Conservation (phyloP, 2,888 invertebrate genomes). For the Arctia plantaginis region DNA sequence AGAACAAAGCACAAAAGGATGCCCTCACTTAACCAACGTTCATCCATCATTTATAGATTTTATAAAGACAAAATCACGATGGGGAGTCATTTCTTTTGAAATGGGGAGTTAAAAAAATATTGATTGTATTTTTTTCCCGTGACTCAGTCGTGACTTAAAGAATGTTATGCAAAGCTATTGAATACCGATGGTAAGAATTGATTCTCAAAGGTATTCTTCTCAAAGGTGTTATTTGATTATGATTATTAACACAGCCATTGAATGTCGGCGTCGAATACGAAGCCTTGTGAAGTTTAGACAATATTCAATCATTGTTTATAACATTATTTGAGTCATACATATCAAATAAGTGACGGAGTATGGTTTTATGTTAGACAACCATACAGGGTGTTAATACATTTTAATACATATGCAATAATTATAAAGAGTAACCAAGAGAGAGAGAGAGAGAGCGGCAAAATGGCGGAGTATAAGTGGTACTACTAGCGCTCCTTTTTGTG, state of each 20-base stretch:
- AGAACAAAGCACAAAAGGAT: conserved; percentile 25
- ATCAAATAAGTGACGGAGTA: neutral
- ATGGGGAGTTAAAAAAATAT: conserved; percentile 13
- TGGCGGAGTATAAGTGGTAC: too few relatives aligned
- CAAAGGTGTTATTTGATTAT: conserved; percentile 11
- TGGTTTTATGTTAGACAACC: neutral
- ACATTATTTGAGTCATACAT: neutral
- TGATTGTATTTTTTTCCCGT: conserved; percentile 9
- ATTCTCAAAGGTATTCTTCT: conserved; percentile 11
- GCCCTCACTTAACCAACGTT: conserved; percentile 4
- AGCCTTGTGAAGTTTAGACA: conserved; percentile 12
- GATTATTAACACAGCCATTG: conserved; percentile 4
- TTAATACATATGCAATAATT: too few relatives aligned
- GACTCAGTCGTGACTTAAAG: conserved; percentile 4
- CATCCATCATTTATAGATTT: conserved; percentile 21
- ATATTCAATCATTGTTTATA: conserved; percentile 12
- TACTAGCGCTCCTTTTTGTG: too few relatives aligned
- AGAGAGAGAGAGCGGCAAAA: too few relatives aligned
- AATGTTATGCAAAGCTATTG: conserved; percentile 17
- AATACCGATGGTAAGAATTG: conserved; percentile 11
- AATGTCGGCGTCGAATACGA: conserved; percentile 1
- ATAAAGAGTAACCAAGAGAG: too few relatives aligned
- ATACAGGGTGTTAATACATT: neutral
- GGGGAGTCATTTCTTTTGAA: conserved; percentile 12
- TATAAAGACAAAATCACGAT: conserved; percentile 5